Evolutionary conservation across 2,797 vertebrate genomes (phyloP).

Genomic region (Merluccius polli): DNA sequence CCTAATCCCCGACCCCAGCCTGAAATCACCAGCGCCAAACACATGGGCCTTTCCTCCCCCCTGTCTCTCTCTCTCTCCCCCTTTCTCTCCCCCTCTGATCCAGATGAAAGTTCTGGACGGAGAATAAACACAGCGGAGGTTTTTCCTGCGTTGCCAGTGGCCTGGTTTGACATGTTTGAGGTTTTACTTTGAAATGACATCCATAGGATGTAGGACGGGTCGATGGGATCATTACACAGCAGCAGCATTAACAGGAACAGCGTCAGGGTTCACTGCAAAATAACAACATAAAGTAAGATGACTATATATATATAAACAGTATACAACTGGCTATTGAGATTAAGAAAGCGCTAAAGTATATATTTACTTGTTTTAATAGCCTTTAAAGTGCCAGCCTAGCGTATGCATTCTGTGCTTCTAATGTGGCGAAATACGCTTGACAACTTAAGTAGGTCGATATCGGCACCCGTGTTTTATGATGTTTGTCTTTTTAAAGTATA

Average conservation of each 20-base stretch:
- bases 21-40: constrained; percentile 14
- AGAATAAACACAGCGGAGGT: background rate
- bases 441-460: background rate
- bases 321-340: too few relatives aligned
- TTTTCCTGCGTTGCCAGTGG: background rate
- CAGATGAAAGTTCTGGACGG: background rate
- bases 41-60: constrained; percentile 7
- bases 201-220: background rate
- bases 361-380: background rate
- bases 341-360: too few relatives aligned
- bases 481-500: background rate
- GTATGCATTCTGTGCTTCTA: background rate
- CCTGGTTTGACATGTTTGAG: background rate
- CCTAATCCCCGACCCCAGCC: background rate
- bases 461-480: background rate
- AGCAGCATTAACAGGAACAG: background rate
- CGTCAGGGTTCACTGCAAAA: background rate
- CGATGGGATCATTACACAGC: background rate
- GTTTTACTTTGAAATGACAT: background rate
- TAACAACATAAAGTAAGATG: background rate
- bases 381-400: too few relatives aligned
- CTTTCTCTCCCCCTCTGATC: background rate
- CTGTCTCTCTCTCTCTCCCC: background rate
- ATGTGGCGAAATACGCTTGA: background rate
- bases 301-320: background rate